Conservation (phyloP, 1,140 invertebrate genomes). For the Diplogasteroides magnus region DNA sequence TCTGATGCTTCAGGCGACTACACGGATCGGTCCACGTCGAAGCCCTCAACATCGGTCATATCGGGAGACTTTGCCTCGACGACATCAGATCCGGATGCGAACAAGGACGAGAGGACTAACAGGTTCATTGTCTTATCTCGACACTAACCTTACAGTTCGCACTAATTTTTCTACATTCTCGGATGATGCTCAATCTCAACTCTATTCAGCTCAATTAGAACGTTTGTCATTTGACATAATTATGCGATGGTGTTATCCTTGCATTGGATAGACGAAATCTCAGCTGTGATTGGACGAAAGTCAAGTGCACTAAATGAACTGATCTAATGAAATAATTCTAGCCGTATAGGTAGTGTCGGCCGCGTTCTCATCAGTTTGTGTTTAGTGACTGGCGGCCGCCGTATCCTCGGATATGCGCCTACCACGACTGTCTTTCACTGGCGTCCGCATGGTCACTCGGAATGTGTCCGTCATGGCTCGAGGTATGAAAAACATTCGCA, state of each 20-base stretch:
- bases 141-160: background rate
- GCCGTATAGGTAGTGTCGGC: constrained; percentile 2
- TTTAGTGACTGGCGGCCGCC: constrained; percentile 42
- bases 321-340: background rate
- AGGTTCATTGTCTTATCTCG: constrained; percentile 1
- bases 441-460: constrained; percentile 50
- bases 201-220: background rate
- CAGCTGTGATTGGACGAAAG: constrained; percentile 10
- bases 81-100: constrained; percentile 8
- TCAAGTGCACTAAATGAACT: constrained; percentile 1
- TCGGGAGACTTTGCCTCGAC: constrained; percentile 3
- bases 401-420: constrained; percentile 46
- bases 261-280: background rate
- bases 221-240: background rate
- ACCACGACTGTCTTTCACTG: constrained; percentile 51
- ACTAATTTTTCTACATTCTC: background rate
- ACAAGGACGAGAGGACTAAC: background rate
- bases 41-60: background rate
- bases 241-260: background rate
- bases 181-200: constrained; percentile 2
- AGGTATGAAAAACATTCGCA: too few species aligned
- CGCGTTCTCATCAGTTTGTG: constrained; percentile 1
- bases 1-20: too few species aligned
- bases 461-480: constrained; percentile 35
- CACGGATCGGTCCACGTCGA: too few species aligned